Conservation (phyloP, 2,113 vertebrate genomes). For the Hemichromis elongatus region DNA sequence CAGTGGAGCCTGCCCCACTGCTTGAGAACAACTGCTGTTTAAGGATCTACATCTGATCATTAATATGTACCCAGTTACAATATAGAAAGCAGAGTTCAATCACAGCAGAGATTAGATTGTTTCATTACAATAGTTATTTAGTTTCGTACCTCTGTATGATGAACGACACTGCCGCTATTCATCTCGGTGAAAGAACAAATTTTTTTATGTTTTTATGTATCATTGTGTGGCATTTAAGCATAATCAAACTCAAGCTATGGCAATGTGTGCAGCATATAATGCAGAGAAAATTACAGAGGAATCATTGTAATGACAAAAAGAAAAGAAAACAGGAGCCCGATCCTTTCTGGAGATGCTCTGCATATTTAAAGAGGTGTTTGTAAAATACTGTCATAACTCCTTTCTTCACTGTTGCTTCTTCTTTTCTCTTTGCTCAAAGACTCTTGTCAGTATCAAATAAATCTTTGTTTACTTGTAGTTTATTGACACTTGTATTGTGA, state of each 20-base stretch:
- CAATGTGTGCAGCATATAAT: background rate
- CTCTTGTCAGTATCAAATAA: constrained; percentile 5
- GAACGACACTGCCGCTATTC: background rate
- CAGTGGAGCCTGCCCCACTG: background rate
- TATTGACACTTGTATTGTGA: constrained; percentile 5
- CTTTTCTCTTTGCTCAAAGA: constrained; percentile 2
- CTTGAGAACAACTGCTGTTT: background rate
- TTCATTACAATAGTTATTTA: background rate
- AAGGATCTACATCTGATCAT: background rate
- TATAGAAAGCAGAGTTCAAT: background rate
- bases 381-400: background rate
- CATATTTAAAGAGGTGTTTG: constrained; percentile 8
- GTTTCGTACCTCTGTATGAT: background rate
- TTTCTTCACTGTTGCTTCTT: background rate
- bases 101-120: background rate
- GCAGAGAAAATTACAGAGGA: background rate
- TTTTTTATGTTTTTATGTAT: background rate
- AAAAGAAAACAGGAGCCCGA: background rate
- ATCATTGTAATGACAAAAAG: background rate
- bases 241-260: background rate
- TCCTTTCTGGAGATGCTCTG: background rate
- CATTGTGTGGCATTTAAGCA: background rate
- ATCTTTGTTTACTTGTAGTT: background rate
- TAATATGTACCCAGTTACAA: background rate
- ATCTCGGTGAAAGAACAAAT: background rate